Evolutionary conservation across 1,140 invertebrate genomes (phyloP).

Genomic region (Leptoteleia sp.): DNA sequence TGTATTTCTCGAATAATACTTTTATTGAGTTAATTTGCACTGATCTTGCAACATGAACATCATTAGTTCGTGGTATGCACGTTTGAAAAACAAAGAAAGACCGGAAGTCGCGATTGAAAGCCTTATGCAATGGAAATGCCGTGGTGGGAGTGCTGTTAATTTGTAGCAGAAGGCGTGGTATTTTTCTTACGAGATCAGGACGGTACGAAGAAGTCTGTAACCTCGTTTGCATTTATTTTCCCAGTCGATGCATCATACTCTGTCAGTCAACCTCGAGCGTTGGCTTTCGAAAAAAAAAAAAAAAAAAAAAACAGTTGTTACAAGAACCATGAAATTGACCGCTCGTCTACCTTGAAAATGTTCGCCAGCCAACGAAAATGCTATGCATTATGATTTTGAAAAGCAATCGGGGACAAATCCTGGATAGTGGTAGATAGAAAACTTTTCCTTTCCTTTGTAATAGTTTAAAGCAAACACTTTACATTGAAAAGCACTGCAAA

Average conservation of each 20-base stretch:
- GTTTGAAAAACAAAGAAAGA: conserved; percentile 67
- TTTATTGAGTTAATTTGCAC: conserved; percentile 45
- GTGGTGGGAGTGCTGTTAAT: conserved; percentile 65
- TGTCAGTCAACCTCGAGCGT: conserved; percentile 46
- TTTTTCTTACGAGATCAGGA: conserved; percentile 69
- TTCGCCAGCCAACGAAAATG: conserved; percentile 36
- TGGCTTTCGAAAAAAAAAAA: conserved; percentile 55
- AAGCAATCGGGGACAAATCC: conserved; percentile 1
- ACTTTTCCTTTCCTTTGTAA: too few relatives aligned
- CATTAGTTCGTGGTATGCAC: conserved; percentile 53
- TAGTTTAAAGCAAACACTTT: too few relatives aligned
- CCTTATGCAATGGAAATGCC: conserved; percentile 48
- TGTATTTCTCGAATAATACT: not conserved
- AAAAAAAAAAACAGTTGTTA: too few relatives aligned
- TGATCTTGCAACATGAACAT: conserved; percentile 62
- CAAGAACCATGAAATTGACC: conserved; percentile 44
- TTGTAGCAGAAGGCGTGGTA: conserved; percentile 69
- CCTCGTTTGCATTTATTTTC: conserved; percentile 66
- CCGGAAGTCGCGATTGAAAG: conserved; percentile 66
- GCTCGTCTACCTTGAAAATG: conserved; percentile 34
- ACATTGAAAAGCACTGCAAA: too few relatives aligned
- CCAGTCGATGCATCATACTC: conserved; percentile 58
- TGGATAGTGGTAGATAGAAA: not conserved
- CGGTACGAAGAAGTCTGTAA: conserved; percentile 61
- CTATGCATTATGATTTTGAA: conserved; percentile 14